phyloP scores from a whole-genome alignment of 2,797 vertebrate genomes.

The Hippoglossus hippoglossus region DNA sequence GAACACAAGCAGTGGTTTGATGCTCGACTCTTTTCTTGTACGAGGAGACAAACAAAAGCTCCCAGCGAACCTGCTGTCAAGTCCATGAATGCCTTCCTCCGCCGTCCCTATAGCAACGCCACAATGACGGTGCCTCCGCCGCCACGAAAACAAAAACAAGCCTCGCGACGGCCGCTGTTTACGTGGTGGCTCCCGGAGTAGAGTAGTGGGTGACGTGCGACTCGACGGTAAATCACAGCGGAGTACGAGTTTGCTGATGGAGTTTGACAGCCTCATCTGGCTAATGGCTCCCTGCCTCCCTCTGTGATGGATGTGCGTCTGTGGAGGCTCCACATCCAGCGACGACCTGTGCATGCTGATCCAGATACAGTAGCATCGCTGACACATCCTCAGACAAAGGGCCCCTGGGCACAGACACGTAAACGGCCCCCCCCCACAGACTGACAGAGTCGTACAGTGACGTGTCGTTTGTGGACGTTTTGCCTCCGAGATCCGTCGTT shows the following conservation, averaged over 20 bases:
- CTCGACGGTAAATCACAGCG: constrained; percentile 48
- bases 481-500: background rate
- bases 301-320: constrained; percentile 34
- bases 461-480: background rate
- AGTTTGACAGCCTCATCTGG: constrained; percentile 68
- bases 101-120: background rate
- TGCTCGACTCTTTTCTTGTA: background rate
- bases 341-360: constrained; percentile 43
- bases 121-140: background rate
- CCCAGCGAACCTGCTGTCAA: background rate
- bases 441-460: background rate
- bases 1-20: background rate
- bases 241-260: constrained; percentile 55
- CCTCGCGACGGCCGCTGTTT: constrained; percentile 22
- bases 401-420: background rate
- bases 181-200: constrained; percentile 1
- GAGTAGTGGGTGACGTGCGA: constrained; percentile 24
- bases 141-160: constrained; percentile 3
- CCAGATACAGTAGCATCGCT: constrained; percentile 9
- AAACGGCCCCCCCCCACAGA: too few species aligned
- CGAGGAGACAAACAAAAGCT: background rate
- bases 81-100: background rate
- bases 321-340: constrained; percentile 2
- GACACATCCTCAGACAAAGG: background rate
- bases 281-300: constrained; percentile 60